Evolutionary conservation across 2,113 vertebrate genomes (phyloP), one percentile per base, ranked within the genome.

Genomic region (Brachypodius melanocephalos): DNA sequence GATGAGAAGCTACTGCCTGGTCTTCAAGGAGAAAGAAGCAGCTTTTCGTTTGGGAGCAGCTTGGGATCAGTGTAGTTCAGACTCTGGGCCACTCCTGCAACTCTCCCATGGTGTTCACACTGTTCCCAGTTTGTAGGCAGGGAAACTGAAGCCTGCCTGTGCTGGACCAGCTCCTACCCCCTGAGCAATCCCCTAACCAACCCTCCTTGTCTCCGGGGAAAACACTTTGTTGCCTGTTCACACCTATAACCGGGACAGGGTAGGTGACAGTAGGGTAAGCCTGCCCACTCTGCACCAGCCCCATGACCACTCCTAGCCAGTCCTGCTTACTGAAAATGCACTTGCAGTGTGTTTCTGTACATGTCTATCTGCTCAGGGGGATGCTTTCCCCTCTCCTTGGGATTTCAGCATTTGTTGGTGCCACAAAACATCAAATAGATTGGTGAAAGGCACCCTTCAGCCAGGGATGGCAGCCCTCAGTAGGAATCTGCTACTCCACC

Each of bases 101-200:
- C 3, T 66, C 38, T 10, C 32, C 29, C 1, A 0, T 31, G 45
- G 8, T 2, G 0, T 51, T 75, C 34, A 14, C 4, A 2, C 17
- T 24, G 0, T 54, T 49, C 69, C 25, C 45, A 28, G 9, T 17
- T 32, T 18, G 6, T 1, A 36, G 31, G 20, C 22, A 51, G 82
- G 34, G 63, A 88, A 88, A 62, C 55, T 28, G 62, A 90, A 75
- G 59, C 55, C 67, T 0, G 1, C 2, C 29, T 15, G 17, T 5
- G 29, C 26, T 49, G 74, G n/a, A 31, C 14, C 7, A 48, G 12
- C 8, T 20, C 13, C 26, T 54, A 12, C 6, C 29, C 25, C 14
- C 48, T 5, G 10, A 67, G 26, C 69, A 81, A 13, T 14, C 20
- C 42, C 9, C 17, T 9, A 29, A 21, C 17, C 14, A 36, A 6